phyloP scores from a whole-genome alignment of 2,888 invertebrate genomes.

The Notodonta ziczac region DNA sequence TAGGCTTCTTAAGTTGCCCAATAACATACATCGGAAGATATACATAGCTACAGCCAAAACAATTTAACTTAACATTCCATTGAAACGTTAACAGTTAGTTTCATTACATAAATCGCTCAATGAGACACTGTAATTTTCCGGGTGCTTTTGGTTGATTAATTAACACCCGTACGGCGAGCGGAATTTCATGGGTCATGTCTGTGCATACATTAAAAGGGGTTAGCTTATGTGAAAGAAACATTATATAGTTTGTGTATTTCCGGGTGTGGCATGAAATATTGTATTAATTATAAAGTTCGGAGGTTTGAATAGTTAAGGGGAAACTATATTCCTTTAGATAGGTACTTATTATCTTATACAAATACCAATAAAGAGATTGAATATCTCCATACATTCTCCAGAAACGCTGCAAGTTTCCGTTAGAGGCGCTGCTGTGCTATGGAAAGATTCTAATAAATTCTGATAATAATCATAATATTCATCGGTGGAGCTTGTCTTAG shows the following conservation, averaged over 20 bases:
- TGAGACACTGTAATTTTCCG: conserved; percentile 28
- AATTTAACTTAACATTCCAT: conserved; percentile 1
- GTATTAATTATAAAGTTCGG: background rate
- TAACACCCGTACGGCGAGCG: conserved; percentile 30
- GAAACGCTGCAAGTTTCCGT: too few relatives aligned
- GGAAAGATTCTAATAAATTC: too few relatives aligned
- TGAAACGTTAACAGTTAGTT: conserved; percentile 24
- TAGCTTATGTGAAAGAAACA: conserved; percentile 26
- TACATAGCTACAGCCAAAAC: background rate
- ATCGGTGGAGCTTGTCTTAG: too few relatives aligned
- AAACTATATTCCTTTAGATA: too few relatives aligned
- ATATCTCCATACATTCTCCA: too few relatives aligned
- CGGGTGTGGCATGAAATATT: background rate
- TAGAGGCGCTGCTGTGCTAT: too few relatives aligned
- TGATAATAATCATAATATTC: too few relatives aligned
- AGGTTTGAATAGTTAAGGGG: background rate
- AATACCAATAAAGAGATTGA: too few relatives aligned
- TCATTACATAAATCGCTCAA: conserved; percentile 21
- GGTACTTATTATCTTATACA: too few relatives aligned
- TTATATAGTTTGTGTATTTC: background rate
- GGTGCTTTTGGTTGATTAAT: conserved; percentile 43
- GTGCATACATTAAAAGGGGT: conserved; percentile 44
- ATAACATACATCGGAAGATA: background rate
- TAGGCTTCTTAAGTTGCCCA: too few relatives aligned
- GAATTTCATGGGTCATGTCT: conserved; percentile 37